These are phyloP conservation scores for Butorides virescens DNA, from an alignment of 2,113 vertebrate genomes.

Conservation along the genomic window DNA sequence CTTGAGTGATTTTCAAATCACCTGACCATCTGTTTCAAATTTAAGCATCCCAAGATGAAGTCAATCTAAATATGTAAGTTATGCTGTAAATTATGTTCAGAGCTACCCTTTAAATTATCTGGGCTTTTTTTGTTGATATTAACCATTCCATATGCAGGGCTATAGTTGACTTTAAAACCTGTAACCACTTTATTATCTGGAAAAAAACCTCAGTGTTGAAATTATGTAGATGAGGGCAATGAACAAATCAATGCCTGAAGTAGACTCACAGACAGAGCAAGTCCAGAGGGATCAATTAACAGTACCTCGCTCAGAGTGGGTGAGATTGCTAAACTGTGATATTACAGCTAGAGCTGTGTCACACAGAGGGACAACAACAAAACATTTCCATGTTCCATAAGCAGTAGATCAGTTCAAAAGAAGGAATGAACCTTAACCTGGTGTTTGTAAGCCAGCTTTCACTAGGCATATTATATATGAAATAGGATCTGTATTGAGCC, in stretches of 20 bases:
- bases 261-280: neutral
- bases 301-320: neutral
- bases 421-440: neutral
- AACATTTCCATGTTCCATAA: neutral
- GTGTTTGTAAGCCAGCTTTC: neutral
- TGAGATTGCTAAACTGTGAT: neutral
- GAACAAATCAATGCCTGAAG: slow-evolving; percentile 25
- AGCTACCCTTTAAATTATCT: slow-evolving; percentile 2
- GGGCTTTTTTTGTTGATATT: neutral
- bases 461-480: neutral
- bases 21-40: slow-evolving; percentile 61
- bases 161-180: slow-evolving; percentile 27
- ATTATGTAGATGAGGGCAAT: neutral
- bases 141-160: neutral
- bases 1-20: slow-evolving; percentile 54
- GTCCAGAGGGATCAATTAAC: neutral
- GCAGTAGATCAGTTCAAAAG: neutral
- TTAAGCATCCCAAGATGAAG: neutral
- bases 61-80: neutral
- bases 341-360: neutral
- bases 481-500: neutral
- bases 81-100: neutral
- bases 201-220: slow-evolving; percentile 3
- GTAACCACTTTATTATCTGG: slow-evolving; percentile 1
- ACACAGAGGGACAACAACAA: neutral